Evolutionary conservation across 2,888 invertebrate species (phyloP).

Genomic region (Diaphora mendica): DNA sequence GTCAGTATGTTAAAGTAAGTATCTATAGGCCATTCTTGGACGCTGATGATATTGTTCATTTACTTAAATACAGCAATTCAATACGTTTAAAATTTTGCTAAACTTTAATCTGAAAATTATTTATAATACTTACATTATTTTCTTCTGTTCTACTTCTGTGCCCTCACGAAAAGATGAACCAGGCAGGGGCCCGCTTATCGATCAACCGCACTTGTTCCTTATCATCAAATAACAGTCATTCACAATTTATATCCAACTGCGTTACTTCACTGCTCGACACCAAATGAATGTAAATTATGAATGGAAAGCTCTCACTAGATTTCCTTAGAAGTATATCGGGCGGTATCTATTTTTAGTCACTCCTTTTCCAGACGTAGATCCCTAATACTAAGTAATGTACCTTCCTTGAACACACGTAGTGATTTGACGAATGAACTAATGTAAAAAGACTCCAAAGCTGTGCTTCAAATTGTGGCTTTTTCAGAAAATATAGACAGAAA

Average conservation of each 20-base stretch:
- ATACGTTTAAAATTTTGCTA: neutral
- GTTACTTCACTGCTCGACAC: conserved; percentile 72
- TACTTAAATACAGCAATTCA: conserved; percentile 5
- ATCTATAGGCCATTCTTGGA: conserved; percentile 26
- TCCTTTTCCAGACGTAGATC: conserved; percentile 47
- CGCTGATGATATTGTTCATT: conserved; percentile 26
- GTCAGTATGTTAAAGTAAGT: neutral
- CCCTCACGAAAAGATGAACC: conserved; percentile 25
- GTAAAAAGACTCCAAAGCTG: conserved; percentile 54
- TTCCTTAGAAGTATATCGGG: conserved; percentile 67
- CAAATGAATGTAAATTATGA: conserved; percentile 81
- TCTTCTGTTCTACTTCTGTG: conserved; percentile 28
- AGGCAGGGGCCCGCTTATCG: conserved; percentile 39
- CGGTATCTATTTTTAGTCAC: conserved; percentile 74
- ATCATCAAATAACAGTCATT: conserved; percentile 53
- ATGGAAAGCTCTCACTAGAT: conserved; percentile 73
- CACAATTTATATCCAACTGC: conserved; percentile 61
- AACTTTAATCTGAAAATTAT: neutral
- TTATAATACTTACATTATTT: conserved; percentile 51
- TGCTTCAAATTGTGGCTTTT: conserved; percentile 67
- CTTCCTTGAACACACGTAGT: conserved; percentile 56
- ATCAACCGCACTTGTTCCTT: conserved; percentile 40
- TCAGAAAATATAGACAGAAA: conserved; percentile 72
- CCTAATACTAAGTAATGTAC: conserved; percentile 38
- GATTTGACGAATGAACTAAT: conserved; percentile 48